Base-by-base conservation (phyloP, 1,140 invertebrate species). In the Marisa cornuarietis region DNA sequence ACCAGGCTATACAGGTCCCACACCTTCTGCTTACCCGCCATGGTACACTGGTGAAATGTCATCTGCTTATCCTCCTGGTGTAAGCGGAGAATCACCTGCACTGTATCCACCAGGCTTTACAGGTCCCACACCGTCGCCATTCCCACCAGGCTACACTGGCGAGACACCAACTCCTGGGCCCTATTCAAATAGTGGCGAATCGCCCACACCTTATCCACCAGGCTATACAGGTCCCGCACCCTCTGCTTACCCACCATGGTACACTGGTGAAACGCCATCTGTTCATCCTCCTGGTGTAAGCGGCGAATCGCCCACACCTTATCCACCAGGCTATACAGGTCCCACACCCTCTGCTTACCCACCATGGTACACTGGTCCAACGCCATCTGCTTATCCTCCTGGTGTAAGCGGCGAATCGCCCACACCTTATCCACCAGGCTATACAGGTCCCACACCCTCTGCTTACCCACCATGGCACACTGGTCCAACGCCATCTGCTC, bases 171-270 rank as follows among this genome's bases (percentile, higher is more conserved):
- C 71, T 3, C 31, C 71, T 16, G 49, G 52, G 31, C 71, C 71
- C 16, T 51, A 31, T 10, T 71, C 31, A 51, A 51, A 71, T 51
- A 71, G 31, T 49, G 71, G 71, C 13, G 71, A 71, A 9, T 51
- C 71, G 10, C 71, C 71, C 42, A 73, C 71, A 22, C 51, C 71
- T 22, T 54, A 73, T 24, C 71, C 71, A 52, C 71, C 71, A 9
- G 9, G 71, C 8, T 54, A 52, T 3, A 73, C 49, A 24, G 71
- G 71, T 22, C n/a, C n/a, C n/a, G n/a, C n/a, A n/a, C n/a, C n/a
- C n/a, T n/a, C n/a, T n/a, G n/a, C n/a, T n/a, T 73, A 52, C 71
- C 71, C 71, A 73, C 71, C 71, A 52, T 51, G 49, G 49, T 73
- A 73, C 71, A 73, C 71, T 20, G 71, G 71, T 22, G 4, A 4